These are phyloP conservation scores for Chiroxiphia lanceolata DNA, from an alignment of 2,797 vertebrate genomes.

Conservation along the genomic window DNA sequence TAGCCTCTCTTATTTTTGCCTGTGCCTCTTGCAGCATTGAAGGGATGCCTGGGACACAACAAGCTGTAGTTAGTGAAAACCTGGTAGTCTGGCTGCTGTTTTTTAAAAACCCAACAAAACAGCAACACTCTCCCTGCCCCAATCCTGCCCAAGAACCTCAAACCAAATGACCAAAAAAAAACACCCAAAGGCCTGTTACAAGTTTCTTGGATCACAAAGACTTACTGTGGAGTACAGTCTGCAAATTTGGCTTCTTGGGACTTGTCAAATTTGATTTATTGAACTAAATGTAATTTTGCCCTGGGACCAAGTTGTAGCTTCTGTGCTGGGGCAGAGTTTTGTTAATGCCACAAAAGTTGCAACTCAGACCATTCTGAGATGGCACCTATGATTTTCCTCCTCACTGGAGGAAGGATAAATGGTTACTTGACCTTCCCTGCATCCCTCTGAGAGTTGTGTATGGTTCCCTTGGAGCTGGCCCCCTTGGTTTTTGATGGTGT, in stretches of 20 bases:
- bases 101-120: neutral
- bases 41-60: neutral
- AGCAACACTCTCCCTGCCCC: neutral
- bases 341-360: neutral
- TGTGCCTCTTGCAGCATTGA: neutral
- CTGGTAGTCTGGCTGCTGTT: neutral
- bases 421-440: neutral
- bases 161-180: accelerated
- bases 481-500: neutral
- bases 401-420: neutral
- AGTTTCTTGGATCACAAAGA: neutral
- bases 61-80: neutral
- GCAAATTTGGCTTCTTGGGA: neutral
- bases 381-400: neutral
- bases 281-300: neutral
- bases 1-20: neutral
- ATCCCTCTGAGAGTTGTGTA: neutral
- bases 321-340: neutral
- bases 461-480: neutral
- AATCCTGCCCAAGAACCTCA: neutral
- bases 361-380: neutral
- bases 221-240: neutral
- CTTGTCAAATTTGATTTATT: neutral
- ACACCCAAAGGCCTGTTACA: accelerated
- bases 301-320: neutral